Evolutionary conservation across 2,797 vertebrate genomes (phyloP).

Genomic region (Leptatherina wallacei): DNA sequence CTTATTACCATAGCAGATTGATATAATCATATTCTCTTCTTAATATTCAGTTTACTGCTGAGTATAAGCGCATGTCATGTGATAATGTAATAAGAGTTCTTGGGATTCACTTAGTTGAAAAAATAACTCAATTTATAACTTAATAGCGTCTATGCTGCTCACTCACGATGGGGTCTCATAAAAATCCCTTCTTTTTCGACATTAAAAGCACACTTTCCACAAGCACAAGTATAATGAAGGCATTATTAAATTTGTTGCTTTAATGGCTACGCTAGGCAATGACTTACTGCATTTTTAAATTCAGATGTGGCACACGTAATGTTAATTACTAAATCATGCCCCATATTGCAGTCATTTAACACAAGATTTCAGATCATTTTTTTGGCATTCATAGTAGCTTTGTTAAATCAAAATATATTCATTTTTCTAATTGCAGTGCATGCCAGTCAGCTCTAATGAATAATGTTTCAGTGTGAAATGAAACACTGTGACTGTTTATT

Average conservation of each 20-base stretch:
- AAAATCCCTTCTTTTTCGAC: constrained; percentile 44
- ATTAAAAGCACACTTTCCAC: constrained; percentile 65
- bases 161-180: constrained; percentile 67
- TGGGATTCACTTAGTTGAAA: constrained; percentile 75
- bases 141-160: constrained; percentile 69
- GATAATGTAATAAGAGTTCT: constrained; percentile 76
- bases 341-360: constrained; percentile 70
- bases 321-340: constrained; percentile 70
- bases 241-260: constrained; percentile 75
- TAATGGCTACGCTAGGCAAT: constrained; percentile 74
- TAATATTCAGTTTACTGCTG: constrained; percentile 73
- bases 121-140: constrained; percentile 77
- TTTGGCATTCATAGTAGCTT: constrained; percentile 73
- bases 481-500: constrained; percentile 74
- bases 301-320: constrained; percentile 62
- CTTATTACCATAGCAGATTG: constrained; percentile 70
- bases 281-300: constrained; percentile 68
- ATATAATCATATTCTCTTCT: constrained; percentile 71
- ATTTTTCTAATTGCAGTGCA: constrained; percentile 69
- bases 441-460: constrained; percentile 81
- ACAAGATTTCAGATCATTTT: constrained; percentile 72
- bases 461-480: constrained; percentile 58
- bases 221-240: constrained; percentile 68
- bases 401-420: constrained; percentile 65
- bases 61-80: constrained; percentile 65